Evolutionary conservation across 2,113 vertebrate genomes (phyloP), one percentile per base, ranked within the genome.

Genomic region (Hiodon alosoides): DNA sequence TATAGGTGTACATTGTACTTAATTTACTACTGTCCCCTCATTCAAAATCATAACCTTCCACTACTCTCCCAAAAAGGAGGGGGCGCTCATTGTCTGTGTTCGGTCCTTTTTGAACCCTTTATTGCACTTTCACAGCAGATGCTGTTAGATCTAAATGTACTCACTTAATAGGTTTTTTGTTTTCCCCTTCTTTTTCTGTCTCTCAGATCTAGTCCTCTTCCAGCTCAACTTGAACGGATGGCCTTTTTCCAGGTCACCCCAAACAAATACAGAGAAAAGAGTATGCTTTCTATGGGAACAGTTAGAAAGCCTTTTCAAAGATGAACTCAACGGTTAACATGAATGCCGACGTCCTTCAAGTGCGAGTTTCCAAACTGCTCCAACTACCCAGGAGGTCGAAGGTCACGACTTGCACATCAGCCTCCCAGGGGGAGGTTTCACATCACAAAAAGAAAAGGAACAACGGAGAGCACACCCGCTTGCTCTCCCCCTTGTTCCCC

Each of bases 341-440:
- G 75, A 83, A 67, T 52, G 69, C 79, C 53, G 75, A 80, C 74
- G 65, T 83, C 78, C 71, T 80, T 81, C 73, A 76, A 83, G 78
- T 74, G 17, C 8, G 68, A 74, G 72, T 75, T 58, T 62, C 54
- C 16, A 52, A 77, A 73, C 60, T 47, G 55, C 7, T 60, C 67
- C 50, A 7, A 51, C 10, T 5, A 17, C 5, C 14, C 61, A 46
- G 74, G 58, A 67, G 80, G 64, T 65, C 67, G 61, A 52, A 84
- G 87, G 85, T 87, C 86, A 60, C 3, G n/a, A 80, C 83, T 85
- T 77, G 3, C 46, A 51, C 78, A 80, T 88, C 73, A 31, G 80
- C 86, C 83, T 78, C 70, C 83, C 81, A 62, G 79, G 80, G 79
- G 82, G 83, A 81, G 81, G 31, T 70, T 67, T 71, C 69, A 46